A percentile compares a stretch with the other conserved stretches of the same genome.
These are phyloP conservation scores for Tachina grossa DNA, from an alignment of 2,888 invertebrate species.

Conservation along the genomic window DNA sequence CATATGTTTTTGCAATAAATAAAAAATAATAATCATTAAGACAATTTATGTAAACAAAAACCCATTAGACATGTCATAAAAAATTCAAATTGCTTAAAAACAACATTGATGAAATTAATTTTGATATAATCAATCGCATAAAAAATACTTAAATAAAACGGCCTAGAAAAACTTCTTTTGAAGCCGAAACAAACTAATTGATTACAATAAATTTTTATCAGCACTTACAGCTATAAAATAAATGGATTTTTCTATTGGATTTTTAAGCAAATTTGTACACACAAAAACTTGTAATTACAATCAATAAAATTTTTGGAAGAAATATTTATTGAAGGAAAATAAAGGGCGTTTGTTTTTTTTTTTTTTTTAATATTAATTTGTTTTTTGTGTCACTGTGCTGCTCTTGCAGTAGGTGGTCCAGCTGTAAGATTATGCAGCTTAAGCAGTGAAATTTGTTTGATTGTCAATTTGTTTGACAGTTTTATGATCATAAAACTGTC, in stretches of 20 bases:
- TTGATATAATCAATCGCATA: slow-evolving; percentile 41
- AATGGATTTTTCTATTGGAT: slow-evolving; percentile 49
- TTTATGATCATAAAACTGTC: slow-evolving; percentile 71
- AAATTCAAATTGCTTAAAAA: slow-evolving; percentile 25
- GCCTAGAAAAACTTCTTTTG: slow-evolving; percentile 1
- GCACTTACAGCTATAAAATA: slow-evolving; percentile 47
- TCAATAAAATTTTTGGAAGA: neutral
- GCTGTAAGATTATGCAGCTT: slow-evolving; percentile 31
- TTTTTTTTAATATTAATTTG: slow-evolving; percentile 9
- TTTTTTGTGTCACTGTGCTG: slow-evolving; percentile 11
- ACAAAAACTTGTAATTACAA: slow-evolving; percentile 2
- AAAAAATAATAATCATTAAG: neutral
- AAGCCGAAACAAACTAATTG: slow-evolving; percentile 39
- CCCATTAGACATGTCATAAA: slow-evolving; percentile 23
- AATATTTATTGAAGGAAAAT: slow-evolving; percentile 27
- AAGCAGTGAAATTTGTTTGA: slow-evolving; percentile 55
- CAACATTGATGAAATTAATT: neutral
- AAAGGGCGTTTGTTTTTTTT: slow-evolving; percentile 53
- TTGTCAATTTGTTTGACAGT: slow-evolving; percentile 73
- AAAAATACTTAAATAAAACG: neutral
- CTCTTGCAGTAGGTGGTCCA: slow-evolving; percentile 64
- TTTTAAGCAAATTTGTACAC: slow-evolving; percentile 7
- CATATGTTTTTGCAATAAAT: neutral
- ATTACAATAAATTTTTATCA: slow-evolving; percentile 63
- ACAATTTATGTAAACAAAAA: neutral